Evolutionary conservation across 1,140 invertebrate species (phyloP), one percentile per base, ranked within the genome.

Genomic region (Coptotermes formosanus): DNA sequence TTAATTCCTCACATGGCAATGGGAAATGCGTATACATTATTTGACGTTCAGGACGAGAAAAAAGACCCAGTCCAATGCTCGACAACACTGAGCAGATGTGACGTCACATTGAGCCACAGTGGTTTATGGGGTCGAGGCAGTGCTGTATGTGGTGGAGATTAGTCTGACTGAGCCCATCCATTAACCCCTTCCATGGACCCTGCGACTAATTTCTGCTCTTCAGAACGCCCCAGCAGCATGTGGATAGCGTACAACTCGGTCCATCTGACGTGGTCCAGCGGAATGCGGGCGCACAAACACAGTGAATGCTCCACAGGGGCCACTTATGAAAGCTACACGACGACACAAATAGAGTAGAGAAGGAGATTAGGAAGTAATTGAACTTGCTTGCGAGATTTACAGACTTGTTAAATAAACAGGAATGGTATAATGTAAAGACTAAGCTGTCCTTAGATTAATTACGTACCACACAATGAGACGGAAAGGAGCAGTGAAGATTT

Each of bases 141-240:
- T 75, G 6, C 64, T 25, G 6, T 75, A 30, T 75, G 64, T 30
- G 64, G 64, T 75, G n/a, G 25, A 75, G 64, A 75, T 75, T 75
- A 75, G 64, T 75, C 64, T 75, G 64, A 75, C 64, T 75, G 64
- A 75, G n/a, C 64, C 64, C 64, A 75, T 75, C 64, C 64, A 75
- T 75, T 75, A 75, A 75, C 25, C 64, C 64, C 64, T 75, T n/a
- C 64, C n/a, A 2, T 75, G 64, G 64, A 75, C n/a, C 19, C 3
- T 19, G 52, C 52, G 52, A 55, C 52, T 75, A 75, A 75, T 75
- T 75, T 75, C 64, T 30, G n/a, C n/a, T 55, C 52, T 16, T 55
- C 52, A 4, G 19, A 55, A 55, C 52, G 4, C 19, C 19, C 52
- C 14, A 30, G n/a, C 64, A 14, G 64, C 64, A 30, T 75, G 7